Conservation (phyloP, 2,888 invertebrate genomes). For the Dorcus parallelipipedus region DNA sequence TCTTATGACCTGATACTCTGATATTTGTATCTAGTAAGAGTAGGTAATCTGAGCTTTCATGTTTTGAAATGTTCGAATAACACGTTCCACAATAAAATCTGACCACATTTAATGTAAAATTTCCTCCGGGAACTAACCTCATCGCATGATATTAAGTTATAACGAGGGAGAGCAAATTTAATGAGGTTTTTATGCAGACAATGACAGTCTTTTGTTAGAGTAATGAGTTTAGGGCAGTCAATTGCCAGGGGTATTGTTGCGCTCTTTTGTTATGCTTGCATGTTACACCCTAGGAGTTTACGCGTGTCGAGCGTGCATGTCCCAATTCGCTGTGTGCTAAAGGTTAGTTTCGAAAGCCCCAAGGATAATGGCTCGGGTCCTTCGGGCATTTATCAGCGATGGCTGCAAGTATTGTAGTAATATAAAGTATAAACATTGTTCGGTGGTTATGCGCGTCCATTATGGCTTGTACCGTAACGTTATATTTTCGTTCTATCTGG, state of each 20-base stretch:
- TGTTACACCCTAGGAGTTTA: conserved; percentile 27
- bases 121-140: conserved; percentile 27
- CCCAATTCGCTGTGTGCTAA: conserved; percentile 13
- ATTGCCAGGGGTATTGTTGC: conserved; percentile 45
- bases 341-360: conserved; percentile 21
- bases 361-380: conserved; percentile 21
- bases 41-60: too few relatives aligned
- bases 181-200: conserved; percentile 52
- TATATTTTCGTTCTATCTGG: too few relatives aligned
- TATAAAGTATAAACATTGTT: conserved; percentile 1
- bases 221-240: conserved; percentile 50
- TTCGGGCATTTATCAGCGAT: conserved; percentile 24
- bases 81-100: conserved; percentile 18
- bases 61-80: not conserved
- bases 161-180: conserved; percentile 44
- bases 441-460: not conserved
- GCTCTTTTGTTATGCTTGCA: conserved; percentile 33
- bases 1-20: too few relatives aligned
- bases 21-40: too few relatives aligned
- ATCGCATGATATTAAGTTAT: conserved; percentile 42
- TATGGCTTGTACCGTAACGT: not conserved
- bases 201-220: conserved; percentile 50
- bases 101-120: conserved; percentile 25
- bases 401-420: conserved; percentile 16
- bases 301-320: conserved; percentile 20